Conservation (phyloP, 2,113 vertebrate species). For the Nyctibius bracteatus region DNA sequence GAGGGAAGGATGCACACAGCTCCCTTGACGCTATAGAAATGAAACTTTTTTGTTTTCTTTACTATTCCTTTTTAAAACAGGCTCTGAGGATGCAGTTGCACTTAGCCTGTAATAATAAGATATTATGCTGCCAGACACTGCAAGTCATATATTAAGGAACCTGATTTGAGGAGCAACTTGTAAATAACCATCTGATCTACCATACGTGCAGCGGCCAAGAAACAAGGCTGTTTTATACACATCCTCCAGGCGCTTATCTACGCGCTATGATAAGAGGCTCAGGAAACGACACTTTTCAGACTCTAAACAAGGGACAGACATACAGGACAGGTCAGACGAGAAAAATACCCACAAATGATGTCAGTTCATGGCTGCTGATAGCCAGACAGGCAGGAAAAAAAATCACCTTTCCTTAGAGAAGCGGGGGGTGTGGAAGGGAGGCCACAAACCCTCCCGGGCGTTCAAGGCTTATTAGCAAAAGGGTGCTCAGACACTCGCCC, state of each 20-base stretch:
- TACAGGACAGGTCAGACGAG: not conserved
- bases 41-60: not conserved
- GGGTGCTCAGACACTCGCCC: not conserved
- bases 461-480: not conserved
- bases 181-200: not conserved
- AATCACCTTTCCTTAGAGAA: not conserved
- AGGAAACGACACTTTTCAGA: not conserved
- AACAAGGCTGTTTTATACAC: not conserved
- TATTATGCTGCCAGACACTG: fast-evolving
- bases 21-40: not conserved
- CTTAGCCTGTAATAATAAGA: not conserved
- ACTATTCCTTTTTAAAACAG: not conserved
- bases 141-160: not conserved
- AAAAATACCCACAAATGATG: not conserved
- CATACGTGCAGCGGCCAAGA: not conserved
- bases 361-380: not conserved
- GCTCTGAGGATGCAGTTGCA: not conserved
- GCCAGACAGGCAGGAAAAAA: not conserved
- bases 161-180: not conserved
- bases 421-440: not conserved
- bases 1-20: not conserved
- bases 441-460: too few species aligned
- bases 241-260: not conserved
- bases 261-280: fast-evolving
- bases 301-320: not conserved